Percentiles rank a stretch among this genome's conserved stretches.
These are phyloP conservation scores for Pogoniulus pusillus DNA, from an alignment of 2,797 vertebrate genomes.

Conservation along the genomic window DNA sequence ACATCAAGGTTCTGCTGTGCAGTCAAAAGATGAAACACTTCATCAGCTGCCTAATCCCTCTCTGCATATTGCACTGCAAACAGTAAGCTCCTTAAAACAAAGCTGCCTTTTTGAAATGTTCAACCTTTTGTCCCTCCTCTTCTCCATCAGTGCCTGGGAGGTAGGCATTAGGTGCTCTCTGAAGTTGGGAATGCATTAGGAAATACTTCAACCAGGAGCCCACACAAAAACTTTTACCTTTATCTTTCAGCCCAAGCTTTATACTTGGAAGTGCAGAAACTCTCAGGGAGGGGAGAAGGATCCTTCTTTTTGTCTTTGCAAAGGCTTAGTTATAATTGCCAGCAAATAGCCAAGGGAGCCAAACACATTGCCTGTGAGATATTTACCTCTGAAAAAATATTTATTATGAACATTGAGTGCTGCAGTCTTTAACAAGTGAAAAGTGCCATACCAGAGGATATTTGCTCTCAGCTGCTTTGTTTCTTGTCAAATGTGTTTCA, in stretches of 20 bases:
- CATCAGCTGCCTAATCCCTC: background rate
- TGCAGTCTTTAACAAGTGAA: background rate
- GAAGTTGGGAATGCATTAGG: background rate
- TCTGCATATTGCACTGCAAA: background rate
- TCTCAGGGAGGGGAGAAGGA: background rate
- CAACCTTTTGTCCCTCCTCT: background rate
- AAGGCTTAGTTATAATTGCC: background rate
- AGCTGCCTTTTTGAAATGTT: background rate
- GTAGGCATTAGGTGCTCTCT: background rate
- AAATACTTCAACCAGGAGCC: background rate
- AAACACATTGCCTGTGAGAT: background rate
- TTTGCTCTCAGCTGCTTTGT: slow-evolving; percentile 50
- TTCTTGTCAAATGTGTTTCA: background rate
- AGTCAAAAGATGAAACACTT: background rate
- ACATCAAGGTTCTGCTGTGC: background rate
- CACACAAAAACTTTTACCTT: background rate
- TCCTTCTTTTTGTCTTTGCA: background rate
- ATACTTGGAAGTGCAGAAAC: fast-evolving
- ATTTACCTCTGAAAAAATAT: slow-evolving; percentile 20
- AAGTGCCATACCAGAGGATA: background rate
- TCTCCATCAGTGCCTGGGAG: background rate
- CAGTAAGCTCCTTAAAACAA: background rate
- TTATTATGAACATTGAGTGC: background rate
- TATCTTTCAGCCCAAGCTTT: background rate
- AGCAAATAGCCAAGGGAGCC: background rate